phyloP scores from a whole-genome alignment of 2,888 invertebrate genomes.

The Meteorus colon region DNA sequence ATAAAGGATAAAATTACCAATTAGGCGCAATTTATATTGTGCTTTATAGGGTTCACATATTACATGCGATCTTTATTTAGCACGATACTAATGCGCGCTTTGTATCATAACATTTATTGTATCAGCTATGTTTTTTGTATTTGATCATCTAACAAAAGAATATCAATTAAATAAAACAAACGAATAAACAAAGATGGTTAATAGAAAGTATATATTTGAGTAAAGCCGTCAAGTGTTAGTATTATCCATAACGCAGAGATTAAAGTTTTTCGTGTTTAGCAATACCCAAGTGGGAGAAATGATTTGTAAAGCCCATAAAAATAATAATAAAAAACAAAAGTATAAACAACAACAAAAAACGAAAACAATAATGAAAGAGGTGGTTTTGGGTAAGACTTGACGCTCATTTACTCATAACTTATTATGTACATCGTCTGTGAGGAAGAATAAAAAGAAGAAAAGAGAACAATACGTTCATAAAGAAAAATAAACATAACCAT shows the following conservation, averaged over 20 bases:
- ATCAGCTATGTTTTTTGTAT: slow-evolving; percentile 72
- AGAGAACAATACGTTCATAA: slow-evolving; percentile 70
- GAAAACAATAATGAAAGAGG: slow-evolving; percentile 50
- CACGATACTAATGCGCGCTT: slow-evolving; percentile 42
- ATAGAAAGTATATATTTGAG: slow-evolving; percentile 66
- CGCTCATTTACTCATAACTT: slow-evolving; percentile 72
- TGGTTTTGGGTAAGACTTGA: slow-evolving; percentile 69
- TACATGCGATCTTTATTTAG: slow-evolving; percentile 23
- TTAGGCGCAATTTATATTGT: slow-evolving; percentile 63
- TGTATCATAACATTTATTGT: slow-evolving; percentile 70
- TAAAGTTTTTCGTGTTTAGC: slow-evolving; percentile 57
- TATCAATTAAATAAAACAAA: slow-evolving; percentile 52
- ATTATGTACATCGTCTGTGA: slow-evolving; percentile 71
- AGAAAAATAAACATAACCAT: slow-evolving; percentile 72
- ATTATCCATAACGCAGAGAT: slow-evolving; percentile 59
- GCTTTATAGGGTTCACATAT: slow-evolving; percentile 59
- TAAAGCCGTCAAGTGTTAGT: slow-evolving; percentile 68
- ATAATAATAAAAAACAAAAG: slow-evolving; percentile 17
- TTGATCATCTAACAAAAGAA: slow-evolving; percentile 68
- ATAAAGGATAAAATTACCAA: slow-evolving; percentile 63
- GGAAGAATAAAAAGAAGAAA: slow-evolving; percentile 49
- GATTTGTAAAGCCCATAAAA: slow-evolving; percentile 53
- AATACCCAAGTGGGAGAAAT: slow-evolving; percentile 50
- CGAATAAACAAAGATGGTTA: slow-evolving; percentile 61
- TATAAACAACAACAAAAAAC: slow-evolving; percentile 1